phyloP scores from a whole-genome alignment of 2,888 invertebrate genomes.

The Agrochola lychnidis region DNA sequence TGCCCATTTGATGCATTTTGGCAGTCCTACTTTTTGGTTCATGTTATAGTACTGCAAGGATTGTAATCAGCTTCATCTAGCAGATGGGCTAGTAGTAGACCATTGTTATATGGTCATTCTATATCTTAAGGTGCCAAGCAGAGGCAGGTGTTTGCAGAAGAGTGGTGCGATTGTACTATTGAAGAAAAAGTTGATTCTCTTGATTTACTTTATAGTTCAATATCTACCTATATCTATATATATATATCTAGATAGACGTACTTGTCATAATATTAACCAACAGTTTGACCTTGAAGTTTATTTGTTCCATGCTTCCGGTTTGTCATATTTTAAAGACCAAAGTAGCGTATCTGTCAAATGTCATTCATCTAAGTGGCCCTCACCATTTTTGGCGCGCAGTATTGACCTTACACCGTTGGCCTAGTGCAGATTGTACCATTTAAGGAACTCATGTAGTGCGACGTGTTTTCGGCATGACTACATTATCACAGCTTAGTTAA shows the following conservation, averaged over 20 bases:
- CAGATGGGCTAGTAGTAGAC: background rate
- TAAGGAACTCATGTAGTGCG: slow-evolving; percentile 58
- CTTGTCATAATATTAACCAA: background rate
- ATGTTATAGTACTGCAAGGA: background rate
- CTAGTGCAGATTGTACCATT: slow-evolving; percentile 64
- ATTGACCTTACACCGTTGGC: slow-evolving; percentile 66
- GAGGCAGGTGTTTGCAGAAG: background rate
- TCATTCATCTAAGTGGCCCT: slow-evolving; percentile 44
- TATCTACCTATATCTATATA: too few relatives aligned
- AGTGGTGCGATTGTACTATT: background rate
- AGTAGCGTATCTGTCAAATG: slow-evolving; percentile 39
- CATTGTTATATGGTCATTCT: background rate
- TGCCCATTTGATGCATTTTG: background rate
- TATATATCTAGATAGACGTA: background rate
- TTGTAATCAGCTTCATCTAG: background rate
- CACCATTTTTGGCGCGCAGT: slow-evolving; percentile 63
- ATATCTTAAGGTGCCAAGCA: background rate
- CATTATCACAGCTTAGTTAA: slow-evolving; percentile 60
- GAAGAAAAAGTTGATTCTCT: background rate
- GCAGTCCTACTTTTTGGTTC: background rate
- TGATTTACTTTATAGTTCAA: background rate
- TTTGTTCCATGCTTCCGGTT: slow-evolving; percentile 23
- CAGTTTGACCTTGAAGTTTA: background rate
- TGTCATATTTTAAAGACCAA: slow-evolving; percentile 32
- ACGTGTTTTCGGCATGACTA: slow-evolving; percentile 58